Conservation (phyloP, 2,113 vertebrate species). For the Perognathus longimembris region DNA sequence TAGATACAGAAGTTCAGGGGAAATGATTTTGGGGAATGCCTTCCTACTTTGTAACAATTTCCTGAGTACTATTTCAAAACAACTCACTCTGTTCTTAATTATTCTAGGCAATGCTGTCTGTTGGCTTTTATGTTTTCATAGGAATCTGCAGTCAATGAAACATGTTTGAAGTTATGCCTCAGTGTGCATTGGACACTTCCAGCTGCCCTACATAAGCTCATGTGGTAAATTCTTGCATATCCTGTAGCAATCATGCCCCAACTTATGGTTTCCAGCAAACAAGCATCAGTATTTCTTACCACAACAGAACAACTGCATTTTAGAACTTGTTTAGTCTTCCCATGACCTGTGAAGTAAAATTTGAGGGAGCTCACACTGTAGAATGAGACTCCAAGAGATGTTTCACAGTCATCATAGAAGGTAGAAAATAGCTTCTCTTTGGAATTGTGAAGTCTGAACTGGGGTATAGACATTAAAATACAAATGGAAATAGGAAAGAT, state of each 20-base stretch:
- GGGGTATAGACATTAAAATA: not conserved
- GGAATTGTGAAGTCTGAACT: not conserved
- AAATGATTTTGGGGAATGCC: not conserved
- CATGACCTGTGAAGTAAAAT: not conserved
- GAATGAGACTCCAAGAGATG: not conserved
- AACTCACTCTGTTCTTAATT: constrained; percentile 64
- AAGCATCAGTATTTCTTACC: not conserved
- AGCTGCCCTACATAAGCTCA: not conserved
- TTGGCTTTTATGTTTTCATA: constrained; percentile 44
- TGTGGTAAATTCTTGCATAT: constrained; percentile 3
- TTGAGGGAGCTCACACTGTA: not conserved
- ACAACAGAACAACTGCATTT: not conserved
- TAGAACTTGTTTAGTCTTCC: not conserved
- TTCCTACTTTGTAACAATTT: constrained; percentile 48
- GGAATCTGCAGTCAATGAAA: constrained; percentile 24
- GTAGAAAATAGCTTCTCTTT: not conserved
- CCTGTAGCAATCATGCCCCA: not conserved
- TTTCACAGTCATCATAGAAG: not conserved
- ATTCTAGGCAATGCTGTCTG: not conserved
- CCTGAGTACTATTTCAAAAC: not conserved
- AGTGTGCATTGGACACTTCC: not conserved
- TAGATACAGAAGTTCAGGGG: not conserved
- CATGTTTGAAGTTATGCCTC: constrained; percentile 28
- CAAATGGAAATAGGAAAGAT: not conserved
- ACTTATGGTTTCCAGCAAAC: not conserved